Percentiles rank a stretch among this genome's conserved stretches.
Conservation (phyloP, 2,113 vertebrate genomes). For the Pholis gunnellus region DNA sequence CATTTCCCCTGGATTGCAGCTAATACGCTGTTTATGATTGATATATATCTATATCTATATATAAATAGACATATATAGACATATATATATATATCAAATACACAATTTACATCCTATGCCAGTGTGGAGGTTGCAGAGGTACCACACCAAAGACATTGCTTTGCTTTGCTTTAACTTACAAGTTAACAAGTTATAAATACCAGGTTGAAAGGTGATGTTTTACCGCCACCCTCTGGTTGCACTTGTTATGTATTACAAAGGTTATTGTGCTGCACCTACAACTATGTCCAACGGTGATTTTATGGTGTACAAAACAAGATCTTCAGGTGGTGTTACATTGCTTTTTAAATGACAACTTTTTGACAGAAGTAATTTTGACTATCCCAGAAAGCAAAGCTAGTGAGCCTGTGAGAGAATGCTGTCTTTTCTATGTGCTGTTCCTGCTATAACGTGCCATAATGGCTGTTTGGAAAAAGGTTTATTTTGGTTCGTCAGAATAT, state of each 20-base stretch:
- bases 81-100: no score
- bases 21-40: no score
- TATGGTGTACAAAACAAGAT: background rate
- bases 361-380: background rate
- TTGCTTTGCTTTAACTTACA: background rate
- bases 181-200: background rate
- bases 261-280: background rate
- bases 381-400: no score
- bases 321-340: background rate
- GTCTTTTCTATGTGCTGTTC: background rate
- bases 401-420: no score
- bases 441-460: background rate
- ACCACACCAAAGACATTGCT: background rate
- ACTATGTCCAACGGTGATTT: background rate
- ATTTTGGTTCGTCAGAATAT: background rate
- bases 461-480: background rate
- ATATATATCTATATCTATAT: no score
- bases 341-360: background rate
- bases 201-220: background rate
- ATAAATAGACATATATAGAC: no score
- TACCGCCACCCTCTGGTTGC: background rate
- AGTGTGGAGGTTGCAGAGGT: background rate
- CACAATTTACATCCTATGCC: no score
- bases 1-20: no score
- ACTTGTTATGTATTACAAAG: background rate